A percentile compares a stretch with the other conserved stretches of the same genome.
Evolutionary conservation across 1,140 invertebrate genomes (phyloP).

Genomic region (Heterodera schachtii): DNA sequence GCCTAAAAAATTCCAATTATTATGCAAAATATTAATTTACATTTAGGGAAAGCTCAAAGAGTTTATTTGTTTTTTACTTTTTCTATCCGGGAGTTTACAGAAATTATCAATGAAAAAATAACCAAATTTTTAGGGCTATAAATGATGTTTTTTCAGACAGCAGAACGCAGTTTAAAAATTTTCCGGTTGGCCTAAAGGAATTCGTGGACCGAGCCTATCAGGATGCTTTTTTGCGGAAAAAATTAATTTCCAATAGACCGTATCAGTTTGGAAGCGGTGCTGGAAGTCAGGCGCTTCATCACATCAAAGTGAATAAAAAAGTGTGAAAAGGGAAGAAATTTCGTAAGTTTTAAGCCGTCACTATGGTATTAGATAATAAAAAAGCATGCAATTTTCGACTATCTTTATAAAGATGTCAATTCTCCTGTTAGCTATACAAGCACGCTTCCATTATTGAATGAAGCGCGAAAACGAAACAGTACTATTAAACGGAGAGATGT

Average conservation of each 20-base stretch:
- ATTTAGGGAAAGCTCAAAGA: too few species aligned
- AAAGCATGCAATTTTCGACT: conserved; percentile 13
- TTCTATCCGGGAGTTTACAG: too few species aligned
- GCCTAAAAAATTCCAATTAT: too few species aligned
- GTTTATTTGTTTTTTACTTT: too few species aligned
- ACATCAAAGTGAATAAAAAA: neutral
- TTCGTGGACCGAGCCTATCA: neutral
- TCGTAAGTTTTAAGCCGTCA: conserved; percentile 19
- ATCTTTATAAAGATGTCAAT: conserved; percentile 24
- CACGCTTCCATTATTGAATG: conserved; percentile 4
- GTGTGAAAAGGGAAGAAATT: neutral
- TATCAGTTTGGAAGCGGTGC: neutral
- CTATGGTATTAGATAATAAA: conserved; percentile 17
- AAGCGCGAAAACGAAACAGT: neutral
- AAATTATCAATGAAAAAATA: too few species aligned
- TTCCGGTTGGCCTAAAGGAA: neutral
- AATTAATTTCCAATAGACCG: neutral
- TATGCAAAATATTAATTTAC: too few species aligned
- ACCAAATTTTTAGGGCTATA: too few species aligned
- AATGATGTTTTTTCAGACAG: too few species aligned
- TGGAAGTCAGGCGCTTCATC: neutral
- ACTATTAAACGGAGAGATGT: conserved; percentile 31
- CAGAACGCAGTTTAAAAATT: neutral
- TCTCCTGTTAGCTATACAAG: conserved; percentile 18
- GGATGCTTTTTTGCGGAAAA: neutral